phyloP scores from a whole-genome alignment of 2,113 vertebrate species.

The Anoplopoma fimbria region DNA sequence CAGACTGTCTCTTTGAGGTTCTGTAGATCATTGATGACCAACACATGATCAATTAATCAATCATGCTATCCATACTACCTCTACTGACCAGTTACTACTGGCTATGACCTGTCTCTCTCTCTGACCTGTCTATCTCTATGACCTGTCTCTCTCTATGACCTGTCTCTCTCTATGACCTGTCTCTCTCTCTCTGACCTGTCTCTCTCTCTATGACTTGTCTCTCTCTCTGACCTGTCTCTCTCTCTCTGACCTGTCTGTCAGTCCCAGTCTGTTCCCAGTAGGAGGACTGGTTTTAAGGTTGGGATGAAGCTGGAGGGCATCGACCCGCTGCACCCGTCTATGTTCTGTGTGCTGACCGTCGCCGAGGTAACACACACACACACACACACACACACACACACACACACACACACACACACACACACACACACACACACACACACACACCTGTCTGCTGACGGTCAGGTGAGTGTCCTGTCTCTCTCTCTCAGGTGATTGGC shows the following conservation, averaged over 20 bases:
- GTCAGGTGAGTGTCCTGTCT: not conserved
- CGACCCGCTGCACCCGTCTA: constrained; percentile 83
- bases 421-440: constrained; percentile 19
- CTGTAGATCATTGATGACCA: no score
- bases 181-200: not conserved
- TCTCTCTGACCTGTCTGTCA: constrained; percentile 47
- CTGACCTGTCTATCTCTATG: not conserved
- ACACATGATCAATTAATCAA: no score
- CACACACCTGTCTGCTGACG: not conserved
- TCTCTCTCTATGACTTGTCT: not conserved
- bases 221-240: not conserved
- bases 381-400: not conserved
- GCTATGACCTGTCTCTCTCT: not conserved
- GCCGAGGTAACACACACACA: constrained; percentile 79
- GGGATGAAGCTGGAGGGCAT: constrained; percentile 85
- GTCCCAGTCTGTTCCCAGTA: constrained; percentile 76
- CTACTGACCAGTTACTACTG: no score
- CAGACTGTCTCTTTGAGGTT: no score
- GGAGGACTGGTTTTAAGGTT: constrained; percentile 76
- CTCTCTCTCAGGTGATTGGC: constrained; percentile 80
- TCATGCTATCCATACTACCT: no score
- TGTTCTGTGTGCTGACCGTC: constrained; percentile 84
- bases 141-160: not conserved
- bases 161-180: not conserved
- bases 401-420: constrained; percentile 21